Conservation (phyloP, 2,888 invertebrate genomes). For the Megaustenia siamemsis region DNA sequence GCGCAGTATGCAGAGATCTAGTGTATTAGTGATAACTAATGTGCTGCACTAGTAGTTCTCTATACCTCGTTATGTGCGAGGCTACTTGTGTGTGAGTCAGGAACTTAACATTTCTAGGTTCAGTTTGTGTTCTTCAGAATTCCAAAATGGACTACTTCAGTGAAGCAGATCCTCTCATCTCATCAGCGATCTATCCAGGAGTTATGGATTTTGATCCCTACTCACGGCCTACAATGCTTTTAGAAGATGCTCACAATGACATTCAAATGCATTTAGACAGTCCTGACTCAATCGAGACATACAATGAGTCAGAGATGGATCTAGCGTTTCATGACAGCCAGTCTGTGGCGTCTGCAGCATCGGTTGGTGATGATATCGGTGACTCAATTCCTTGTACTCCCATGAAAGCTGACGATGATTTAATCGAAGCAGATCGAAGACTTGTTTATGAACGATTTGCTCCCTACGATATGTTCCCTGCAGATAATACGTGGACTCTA, state of each 20-base stretch:
- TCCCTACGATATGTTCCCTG: constrained; percentile 46
- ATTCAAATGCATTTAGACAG: constrained; percentile 45
- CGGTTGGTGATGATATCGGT: constrained; percentile 3
- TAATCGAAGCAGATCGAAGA: constrained; percentile 24
- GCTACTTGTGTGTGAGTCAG: not conserved
- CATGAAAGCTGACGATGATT: constrained; percentile 19
- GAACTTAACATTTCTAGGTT: not conserved
- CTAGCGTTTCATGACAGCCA: constrained; percentile 40
- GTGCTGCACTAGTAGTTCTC: too few species aligned
- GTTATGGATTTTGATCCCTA: constrained; percentile 42
- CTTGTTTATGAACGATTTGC: constrained; percentile 36
- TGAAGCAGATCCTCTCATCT: constrained; percentile 44
- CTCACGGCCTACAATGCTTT: constrained; percentile 34
- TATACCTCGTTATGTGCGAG: not conserved
- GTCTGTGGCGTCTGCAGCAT: constrained; percentile 27
- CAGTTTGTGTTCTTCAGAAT: not conserved
- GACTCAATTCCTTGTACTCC: constrained; percentile 10
- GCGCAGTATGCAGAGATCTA: not conserved
- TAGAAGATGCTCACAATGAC: constrained; percentile 33
- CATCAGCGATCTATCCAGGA: constrained; percentile 27
- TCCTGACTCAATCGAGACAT: constrained; percentile 43
- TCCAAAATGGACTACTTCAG: constrained; percentile 40
- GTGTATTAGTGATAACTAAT: not conserved
- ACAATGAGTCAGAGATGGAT: constrained; percentile 45
- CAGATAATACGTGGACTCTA: constrained; percentile 35